Conservation (phyloP, 2,113 vertebrate species). For the Clarias macrocephalus region DNA sequence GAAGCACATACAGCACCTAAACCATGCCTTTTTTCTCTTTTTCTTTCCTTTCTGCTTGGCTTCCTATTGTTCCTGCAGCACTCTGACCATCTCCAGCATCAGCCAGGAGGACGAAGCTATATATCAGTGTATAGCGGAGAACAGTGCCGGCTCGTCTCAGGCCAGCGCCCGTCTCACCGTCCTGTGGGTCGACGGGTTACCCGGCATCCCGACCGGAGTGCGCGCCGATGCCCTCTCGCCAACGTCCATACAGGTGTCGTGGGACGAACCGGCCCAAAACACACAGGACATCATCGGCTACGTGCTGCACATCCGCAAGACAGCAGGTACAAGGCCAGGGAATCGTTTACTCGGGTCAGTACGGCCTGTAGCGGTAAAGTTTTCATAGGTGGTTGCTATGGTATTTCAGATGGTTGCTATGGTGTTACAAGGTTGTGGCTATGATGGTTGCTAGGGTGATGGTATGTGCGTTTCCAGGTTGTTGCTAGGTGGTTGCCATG, state of each 20-base stretch:
- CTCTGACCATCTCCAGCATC: constrained; percentile 88
- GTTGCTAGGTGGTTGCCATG: neutral
- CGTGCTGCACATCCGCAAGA: constrained; percentile 91
- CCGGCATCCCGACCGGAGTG: constrained; percentile 81
- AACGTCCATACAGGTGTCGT: constrained; percentile 89
- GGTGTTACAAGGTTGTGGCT: neutral
- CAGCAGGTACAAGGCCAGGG: constrained; percentile 73
- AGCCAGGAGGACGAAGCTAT: constrained; percentile 94
- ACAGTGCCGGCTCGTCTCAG: constrained; percentile 93
- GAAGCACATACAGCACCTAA: neutral
- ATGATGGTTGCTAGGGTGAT: neutral
- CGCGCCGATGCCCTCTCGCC: constrained; percentile 83
- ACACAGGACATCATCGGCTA: constrained; percentile 97
- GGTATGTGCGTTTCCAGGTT: neutral
- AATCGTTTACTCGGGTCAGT: neutral
- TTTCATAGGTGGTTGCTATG: neutral
- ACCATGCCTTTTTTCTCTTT: neutral
- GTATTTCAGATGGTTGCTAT: neutral
- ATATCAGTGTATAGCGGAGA: constrained; percentile 97
- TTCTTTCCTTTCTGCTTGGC: neutral
- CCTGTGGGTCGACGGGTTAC: constrained; percentile 91
- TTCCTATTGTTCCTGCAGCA: constrained; percentile 70
- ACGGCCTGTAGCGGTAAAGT: neutral
- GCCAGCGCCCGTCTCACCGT: constrained; percentile 94
- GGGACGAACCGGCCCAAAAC: constrained; percentile 87